Conservation (phyloP, 1,140 invertebrate species). For the Coboldia fuscipes region DNA sequence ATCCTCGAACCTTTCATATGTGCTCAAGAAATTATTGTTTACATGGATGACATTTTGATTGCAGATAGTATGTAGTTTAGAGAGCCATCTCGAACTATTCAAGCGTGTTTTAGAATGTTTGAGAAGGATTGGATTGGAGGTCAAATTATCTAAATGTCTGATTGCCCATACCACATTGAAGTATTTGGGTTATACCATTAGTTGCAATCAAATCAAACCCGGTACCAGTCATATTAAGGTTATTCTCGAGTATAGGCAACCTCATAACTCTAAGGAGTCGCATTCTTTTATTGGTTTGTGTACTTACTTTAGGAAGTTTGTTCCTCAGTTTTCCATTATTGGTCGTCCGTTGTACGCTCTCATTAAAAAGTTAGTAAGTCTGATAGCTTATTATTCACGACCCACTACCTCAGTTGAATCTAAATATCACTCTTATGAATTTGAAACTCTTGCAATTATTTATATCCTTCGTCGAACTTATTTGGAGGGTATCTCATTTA, state of each 20-base stretch:
- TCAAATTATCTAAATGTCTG: slow-evolving; percentile 5
- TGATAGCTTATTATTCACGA: slow-evolving; percentile 14
- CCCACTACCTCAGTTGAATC: slow-evolving; percentile 11
- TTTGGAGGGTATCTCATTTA: slow-evolving; percentile 17
- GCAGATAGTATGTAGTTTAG: slow-evolving; percentile 3
- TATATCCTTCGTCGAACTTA: slow-evolving; percentile 11
- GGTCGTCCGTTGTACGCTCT: no score
- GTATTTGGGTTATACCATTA: slow-evolving; percentile 5
- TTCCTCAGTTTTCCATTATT: no score
- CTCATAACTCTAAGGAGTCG: slow-evolving; percentile 2
- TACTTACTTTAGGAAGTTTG: slow-evolving; percentile 5
- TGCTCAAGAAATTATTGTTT: slow-evolving; percentile 4
- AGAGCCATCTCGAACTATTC: slow-evolving; percentile 5
- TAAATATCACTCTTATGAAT: slow-evolving; percentile 16
- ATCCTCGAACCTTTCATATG: slow-evolving; percentile 7
- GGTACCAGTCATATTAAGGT: slow-evolving; percentile 2
- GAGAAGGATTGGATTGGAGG: slow-evolving; percentile 4
- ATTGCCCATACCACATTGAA: slow-evolving; percentile 4
- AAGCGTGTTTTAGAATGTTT: slow-evolving; percentile 3
- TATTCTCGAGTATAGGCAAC: slow-evolving; percentile 4
- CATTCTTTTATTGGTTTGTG: slow-evolving; percentile 6
- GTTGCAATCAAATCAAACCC: slow-evolving; percentile 1
- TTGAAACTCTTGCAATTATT: slow-evolving; percentile 15
- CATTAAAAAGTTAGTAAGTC: no score
- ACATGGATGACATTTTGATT: slow-evolving; percentile 8